phyloP scores from a whole-genome alignment of 2,113 vertebrate genomes.

The Alectura lathami region DNA sequence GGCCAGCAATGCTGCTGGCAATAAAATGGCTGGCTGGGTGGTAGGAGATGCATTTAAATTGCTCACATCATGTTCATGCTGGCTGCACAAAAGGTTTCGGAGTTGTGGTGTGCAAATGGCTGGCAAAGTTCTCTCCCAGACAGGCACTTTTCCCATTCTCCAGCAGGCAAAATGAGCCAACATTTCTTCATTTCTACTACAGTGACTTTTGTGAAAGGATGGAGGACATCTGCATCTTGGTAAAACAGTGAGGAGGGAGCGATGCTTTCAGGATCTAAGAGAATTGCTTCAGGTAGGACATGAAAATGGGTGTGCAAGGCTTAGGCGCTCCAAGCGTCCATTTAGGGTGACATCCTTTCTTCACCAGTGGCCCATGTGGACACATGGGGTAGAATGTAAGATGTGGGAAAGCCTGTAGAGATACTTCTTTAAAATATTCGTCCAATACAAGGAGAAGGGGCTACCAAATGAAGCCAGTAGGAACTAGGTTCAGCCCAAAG shows the following conservation, averaged over 20 bases:
- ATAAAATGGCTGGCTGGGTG: background rate
- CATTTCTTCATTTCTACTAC: background rate
- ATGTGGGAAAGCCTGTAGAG: fast-evolving
- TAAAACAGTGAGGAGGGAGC: background rate
- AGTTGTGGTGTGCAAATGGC: background rate
- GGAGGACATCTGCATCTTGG: background rate
- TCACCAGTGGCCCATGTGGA: background rate
- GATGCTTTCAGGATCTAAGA: too few species aligned
- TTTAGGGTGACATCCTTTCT: background rate
- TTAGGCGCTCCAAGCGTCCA: background rate
- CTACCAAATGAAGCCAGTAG: fast-evolving
- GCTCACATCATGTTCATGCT: background rate
- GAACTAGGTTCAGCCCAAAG: background rate
- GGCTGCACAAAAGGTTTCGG: background rate
- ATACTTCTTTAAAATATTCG: background rate
- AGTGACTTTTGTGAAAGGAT: background rate
- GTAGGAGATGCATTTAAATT: background rate
- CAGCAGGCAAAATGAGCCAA: background rate
- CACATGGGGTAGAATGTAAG: background rate
- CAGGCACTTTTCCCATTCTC: background rate
- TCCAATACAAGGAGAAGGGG: background rate
- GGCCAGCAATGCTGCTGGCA: background rate
- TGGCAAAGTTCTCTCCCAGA: background rate
- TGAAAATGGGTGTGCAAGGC: background rate
- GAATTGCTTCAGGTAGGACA: background rate